These are phyloP conservation scores for Scotopteryx bipunctaria DNA, from an alignment of 2,888 invertebrate genomes.

Conservation along the genomic window DNA sequence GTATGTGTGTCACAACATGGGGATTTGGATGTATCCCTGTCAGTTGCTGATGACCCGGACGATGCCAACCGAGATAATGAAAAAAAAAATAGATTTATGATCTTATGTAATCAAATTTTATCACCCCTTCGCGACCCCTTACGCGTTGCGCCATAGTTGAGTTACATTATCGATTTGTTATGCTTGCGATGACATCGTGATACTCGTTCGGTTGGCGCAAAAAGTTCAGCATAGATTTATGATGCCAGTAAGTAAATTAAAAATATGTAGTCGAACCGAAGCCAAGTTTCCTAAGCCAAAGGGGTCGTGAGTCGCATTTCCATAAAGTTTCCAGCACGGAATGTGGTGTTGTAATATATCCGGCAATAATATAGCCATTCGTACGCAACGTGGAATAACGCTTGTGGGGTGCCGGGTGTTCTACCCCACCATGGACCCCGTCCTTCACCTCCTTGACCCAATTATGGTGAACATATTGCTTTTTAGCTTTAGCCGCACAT, in stretches of 20 bases:
- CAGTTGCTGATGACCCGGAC: constrained; percentile 54
- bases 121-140: constrained; percentile 68
- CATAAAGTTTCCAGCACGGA: constrained; percentile 70
- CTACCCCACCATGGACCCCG: constrained; percentile 55
- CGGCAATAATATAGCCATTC: constrained; percentile 68
- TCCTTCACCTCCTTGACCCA: constrained; percentile 73
- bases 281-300: constrained; percentile 73
- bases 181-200: constrained; percentile 38
- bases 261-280: constrained; percentile 50
- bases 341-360: constrained; percentile 73
- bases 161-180: constrained; percentile 59
- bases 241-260: constrained; percentile 36
- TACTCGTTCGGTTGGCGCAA: constrained; percentile 15
- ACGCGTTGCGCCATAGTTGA: constrained; percentile 53
- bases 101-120: constrained; percentile 81
- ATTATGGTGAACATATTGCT: constrained; percentile 61
- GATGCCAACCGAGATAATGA: constrained; percentile 73
- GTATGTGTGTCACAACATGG: constrained; percentile 81
- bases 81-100: constrained; percentile 81
- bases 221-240: constrained; percentile 26
- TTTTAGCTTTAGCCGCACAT: constrained; percentile 34
- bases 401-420: constrained; percentile 47
- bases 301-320: constrained; percentile 67
- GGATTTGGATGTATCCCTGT: constrained; percentile 67
- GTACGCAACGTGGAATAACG: constrained; percentile 67